Evolutionary conservation across 2,888 invertebrate species (phyloP).

Genomic region (Pandemis corylana): DNA sequence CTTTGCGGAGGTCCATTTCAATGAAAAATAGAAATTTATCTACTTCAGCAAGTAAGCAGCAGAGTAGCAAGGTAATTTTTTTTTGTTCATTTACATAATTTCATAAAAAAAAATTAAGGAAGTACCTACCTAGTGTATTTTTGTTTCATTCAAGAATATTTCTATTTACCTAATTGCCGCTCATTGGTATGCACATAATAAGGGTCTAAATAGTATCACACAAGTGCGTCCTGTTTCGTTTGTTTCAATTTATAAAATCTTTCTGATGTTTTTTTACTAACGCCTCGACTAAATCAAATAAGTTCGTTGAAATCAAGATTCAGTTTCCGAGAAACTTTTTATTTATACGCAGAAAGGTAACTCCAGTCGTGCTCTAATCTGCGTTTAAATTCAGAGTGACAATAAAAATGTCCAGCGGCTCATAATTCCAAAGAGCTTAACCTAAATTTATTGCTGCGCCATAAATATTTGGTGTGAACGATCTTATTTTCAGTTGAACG

Average conservation of each 20-base stretch:
- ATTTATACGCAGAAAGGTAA: constrained; percentile 29
- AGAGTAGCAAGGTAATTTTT: too few relatives aligned
- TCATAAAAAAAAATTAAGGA: too few relatives aligned
- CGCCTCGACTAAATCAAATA: background rate
- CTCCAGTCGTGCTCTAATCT: constrained; percentile 40
- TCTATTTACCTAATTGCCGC: too few relatives aligned
- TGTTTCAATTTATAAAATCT: background rate
- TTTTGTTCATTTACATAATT: too few relatives aligned
- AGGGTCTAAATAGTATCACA: too few relatives aligned
- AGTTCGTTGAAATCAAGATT: background rate
- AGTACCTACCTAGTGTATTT: too few relatives aligned
- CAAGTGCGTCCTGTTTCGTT: background rate
- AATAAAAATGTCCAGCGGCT: constrained; percentile 42
- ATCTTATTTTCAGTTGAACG: constrained; percentile 66
- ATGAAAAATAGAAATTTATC: too few relatives aligned
- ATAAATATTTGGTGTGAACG: constrained; percentile 61
- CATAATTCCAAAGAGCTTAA: constrained; percentile 53
- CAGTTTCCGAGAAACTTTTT: constrained; percentile 29
- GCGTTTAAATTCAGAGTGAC: constrained; percentile 40
- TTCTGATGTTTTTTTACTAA: background rate
- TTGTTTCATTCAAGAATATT: too few relatives aligned
- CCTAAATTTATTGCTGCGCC: constrained; percentile 53
- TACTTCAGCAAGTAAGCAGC: too few relatives aligned
- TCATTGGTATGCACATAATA: too few relatives aligned
- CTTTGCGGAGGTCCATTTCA: too few relatives aligned